Evolutionary conservation across 2,888 invertebrate genomes (phyloP), one percentile per base, ranked within the genome.

Genomic region (Callimorpha dominula): DNA sequence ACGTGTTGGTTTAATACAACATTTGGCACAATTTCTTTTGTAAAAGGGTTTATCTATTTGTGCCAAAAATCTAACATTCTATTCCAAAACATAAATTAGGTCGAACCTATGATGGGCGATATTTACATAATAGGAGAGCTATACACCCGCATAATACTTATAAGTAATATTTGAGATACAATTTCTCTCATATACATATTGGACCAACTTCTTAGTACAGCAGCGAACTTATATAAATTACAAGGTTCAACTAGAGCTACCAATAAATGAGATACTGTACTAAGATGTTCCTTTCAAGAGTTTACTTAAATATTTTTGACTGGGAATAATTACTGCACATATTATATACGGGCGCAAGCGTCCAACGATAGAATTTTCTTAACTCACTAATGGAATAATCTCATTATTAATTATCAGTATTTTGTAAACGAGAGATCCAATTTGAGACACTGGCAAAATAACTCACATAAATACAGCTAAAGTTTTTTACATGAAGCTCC

Each of bases 351-450:
- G 83, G 83, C 78, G 79, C 76, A 79, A 78, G 74, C 70, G 74
- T 81, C 72, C 75, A 78, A 78, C 73, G 76, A 78, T 78, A 82
- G 57, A 80, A 81, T 76, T 86, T 88, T 83, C 95, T 94, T 95
- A 95, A 90, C 90, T 93, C 90, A 90, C 95, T 95, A 95, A 94
- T 95, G 95, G 95, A 95, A 95, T 95, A 94, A 94, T 94, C 94
- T 94, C 94, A 92, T 86, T 86, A 86, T 81, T 90, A 90, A 87
- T 90, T 91, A 90, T 81, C 78, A 84, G 87, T 88, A 89, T 90
- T 84, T 88, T 89, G 86, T 87, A 89, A 89, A 90, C 91, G 91
- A 94, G 94, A 95, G 95, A 95, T 95, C 95, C 92, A 91, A 93
- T 92, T 86, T 82, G 88, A 88, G 87, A 88, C 89, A 88, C 89